Conservation (phyloP, 2,888 invertebrate species). For the Drosophila paranaensis region DNA sequence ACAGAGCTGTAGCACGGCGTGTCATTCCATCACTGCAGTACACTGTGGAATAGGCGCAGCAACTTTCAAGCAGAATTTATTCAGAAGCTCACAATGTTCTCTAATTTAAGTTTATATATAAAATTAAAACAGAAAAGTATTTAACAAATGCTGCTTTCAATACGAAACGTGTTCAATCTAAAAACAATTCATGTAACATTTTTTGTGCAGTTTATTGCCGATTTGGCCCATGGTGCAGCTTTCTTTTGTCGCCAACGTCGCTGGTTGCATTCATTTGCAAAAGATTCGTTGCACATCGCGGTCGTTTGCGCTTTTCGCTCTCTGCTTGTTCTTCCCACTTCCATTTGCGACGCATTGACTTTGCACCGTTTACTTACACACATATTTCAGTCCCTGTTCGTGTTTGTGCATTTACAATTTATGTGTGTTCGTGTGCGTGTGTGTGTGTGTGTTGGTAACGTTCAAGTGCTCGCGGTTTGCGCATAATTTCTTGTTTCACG, state of each 20-base stretch:
- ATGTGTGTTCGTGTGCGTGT: slow-evolving; percentile 8
- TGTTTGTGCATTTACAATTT: slow-evolving; percentile 36
- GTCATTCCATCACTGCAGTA: slow-evolving; percentile 46
- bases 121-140: too few relatives aligned
- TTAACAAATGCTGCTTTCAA: neutral
- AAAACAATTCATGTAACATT: too few relatives aligned
- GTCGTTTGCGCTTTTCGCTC: slow-evolving; percentile 58
- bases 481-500: slow-evolving; percentile 58
- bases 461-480: slow-evolving; percentile 30
- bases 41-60: slow-evolving; percentile 23
- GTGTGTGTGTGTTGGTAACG: slow-evolving; percentile 7
- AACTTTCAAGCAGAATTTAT: neutral
- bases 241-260: slow-evolving; percentile 66
- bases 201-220: neutral
- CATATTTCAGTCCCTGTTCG: slow-evolving; percentile 28
- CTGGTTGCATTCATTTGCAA: slow-evolving; percentile 72
- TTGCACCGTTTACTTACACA: slow-evolving; percentile 35
- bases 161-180: neutral
- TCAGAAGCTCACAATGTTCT: rapidly evolving
- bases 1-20: slow-evolving; percentile 30
- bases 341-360: slow-evolving; percentile 40
- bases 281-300: slow-evolving; percentile 78
- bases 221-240: slow-evolving; percentile 39
- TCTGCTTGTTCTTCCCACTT: slow-evolving; percentile 46
- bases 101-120: neutral